Percentiles rank a stretch among this genome's conserved stretches.
phyloP scores from a whole-genome alignment of 2,888 invertebrate genomes.

The Heliconius aoede region DNA sequence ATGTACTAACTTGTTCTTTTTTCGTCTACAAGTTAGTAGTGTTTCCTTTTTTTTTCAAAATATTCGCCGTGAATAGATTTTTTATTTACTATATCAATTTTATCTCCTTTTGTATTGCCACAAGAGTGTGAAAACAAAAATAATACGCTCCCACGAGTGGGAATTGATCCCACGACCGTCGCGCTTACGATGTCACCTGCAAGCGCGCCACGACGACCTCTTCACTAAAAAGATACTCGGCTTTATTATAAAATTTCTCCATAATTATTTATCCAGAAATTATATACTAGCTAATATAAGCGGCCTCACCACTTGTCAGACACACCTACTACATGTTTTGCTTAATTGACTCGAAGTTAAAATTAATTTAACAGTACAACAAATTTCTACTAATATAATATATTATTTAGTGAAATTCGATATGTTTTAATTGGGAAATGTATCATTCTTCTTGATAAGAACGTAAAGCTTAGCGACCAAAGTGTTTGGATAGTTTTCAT shows the following conservation, averaged over 20 bases:
- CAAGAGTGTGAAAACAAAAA: neutral
- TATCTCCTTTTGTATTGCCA: neutral
- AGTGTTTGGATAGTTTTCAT: too few relatives aligned
- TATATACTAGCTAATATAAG: too few relatives aligned
- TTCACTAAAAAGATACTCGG: neutral
- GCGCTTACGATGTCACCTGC: too few relatives aligned
- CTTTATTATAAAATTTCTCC: too few relatives aligned
- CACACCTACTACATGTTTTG: conserved; percentile 5
- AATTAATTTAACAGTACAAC: neutral
- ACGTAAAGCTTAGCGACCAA: too few relatives aligned
- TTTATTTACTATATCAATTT: neutral
- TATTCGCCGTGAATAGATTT: too few relatives aligned
- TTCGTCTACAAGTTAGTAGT: too few relatives aligned
- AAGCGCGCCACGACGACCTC: neutral
- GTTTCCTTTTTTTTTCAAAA: too few relatives aligned
- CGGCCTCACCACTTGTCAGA: neutral
- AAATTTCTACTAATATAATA: neutral
- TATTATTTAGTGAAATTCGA: conserved; percentile 1
- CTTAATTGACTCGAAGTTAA: neutral
- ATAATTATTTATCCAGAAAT: too few relatives aligned
- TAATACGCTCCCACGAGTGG: neutral
- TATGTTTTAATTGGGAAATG: neutral
- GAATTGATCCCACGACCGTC: too few relatives aligned
- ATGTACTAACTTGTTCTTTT: neutral
- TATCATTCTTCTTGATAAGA: neutral